phyloP scores from a whole-genome alignment of 2,113 vertebrate genomes.

The Callocephalon fimbriatum region DNA sequence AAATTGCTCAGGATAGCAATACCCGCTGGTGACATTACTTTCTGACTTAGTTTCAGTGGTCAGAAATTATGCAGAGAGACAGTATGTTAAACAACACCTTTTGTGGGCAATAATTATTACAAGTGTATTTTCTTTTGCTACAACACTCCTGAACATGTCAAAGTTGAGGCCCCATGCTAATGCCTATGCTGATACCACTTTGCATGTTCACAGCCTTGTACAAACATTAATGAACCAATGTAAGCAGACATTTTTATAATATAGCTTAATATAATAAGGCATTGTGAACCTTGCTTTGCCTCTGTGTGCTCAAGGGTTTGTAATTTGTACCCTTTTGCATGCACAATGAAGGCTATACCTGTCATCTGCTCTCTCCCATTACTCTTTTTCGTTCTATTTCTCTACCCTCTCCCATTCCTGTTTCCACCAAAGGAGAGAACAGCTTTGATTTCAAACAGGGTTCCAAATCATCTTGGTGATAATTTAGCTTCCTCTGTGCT shows the following conservation, averaged over 20 bases:
- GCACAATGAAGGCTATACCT: rapidly evolving
- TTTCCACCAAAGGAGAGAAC: neutral
- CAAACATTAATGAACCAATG: neutral
- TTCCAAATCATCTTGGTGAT: neutral
- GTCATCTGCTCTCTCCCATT: neutral
- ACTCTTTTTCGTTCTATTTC: neutral
- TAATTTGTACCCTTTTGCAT: neutral
- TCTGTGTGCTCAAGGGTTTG: neutral
- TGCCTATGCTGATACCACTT: neutral
- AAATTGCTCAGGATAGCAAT: neutral
- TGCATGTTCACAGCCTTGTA: neutral
- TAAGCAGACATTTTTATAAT: constrained; percentile 44
- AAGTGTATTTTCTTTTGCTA: neutral
- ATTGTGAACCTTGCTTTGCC: neutral
- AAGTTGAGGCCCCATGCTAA: neutral
- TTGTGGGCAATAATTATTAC: neutral
- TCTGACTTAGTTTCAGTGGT: neutral
- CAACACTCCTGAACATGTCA: neutral
- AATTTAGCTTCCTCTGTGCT: neutral
- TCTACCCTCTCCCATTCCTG: neutral
- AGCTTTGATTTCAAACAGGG: neutral
- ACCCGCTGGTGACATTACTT: neutral
- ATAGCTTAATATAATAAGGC: neutral
- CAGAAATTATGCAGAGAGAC: neutral
- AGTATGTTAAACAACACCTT: neutral